Base-by-base conservation (phyloP, 2,888 invertebrate genomes). In the Eupelmus urozonus region DNA sequence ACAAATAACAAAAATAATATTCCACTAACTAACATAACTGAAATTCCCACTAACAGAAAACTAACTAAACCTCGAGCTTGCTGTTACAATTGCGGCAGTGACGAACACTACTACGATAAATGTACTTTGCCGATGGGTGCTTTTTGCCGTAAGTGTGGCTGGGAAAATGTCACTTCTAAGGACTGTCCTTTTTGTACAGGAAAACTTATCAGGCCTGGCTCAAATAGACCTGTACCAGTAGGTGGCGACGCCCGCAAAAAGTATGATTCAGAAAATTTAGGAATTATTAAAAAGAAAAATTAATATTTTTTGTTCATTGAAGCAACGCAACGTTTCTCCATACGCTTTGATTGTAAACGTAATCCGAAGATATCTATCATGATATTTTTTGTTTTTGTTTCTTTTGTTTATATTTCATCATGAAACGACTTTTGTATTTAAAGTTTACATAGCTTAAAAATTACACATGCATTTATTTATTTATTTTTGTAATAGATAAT, bases 111-210 rank as follows among this genome's bases (percentile, higher is more conserved):
- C 18, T 76, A 25, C 29, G 9, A 4, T 0, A 23, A n/a, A 0
- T 76, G 76, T 49, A 20, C 40, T 0, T 0, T 27, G 20, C 76
- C 62, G 0, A 13, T 16, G 45, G 2, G 45, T 9, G 1, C 13
- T 4, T 75, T 75, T 13, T 76, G 76, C n/a, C 16, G 5, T 3
- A 62, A 20, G n/a, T 76, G 76, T 16, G 70, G 70, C 27, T 63
- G 60, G 57, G 57, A 45, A 1, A 20, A 63, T 11, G 70, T 76
- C 13, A 29, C 2, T n/a, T 2, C 2, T 0, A 9, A 20, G 0
- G 25, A 29, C 1, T 76, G 70, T 16, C 76, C 63, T 11, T 23
- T 16, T 7, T 76, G 76, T 25, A 53, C n/a, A 0, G 42, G 63
- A 4, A 16, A 7, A 63, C 55, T 55, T 53, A n/a, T 66, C 9